Conservation (phyloP, 2,797 vertebrate species). For the Potorous gilbertii region DNA sequence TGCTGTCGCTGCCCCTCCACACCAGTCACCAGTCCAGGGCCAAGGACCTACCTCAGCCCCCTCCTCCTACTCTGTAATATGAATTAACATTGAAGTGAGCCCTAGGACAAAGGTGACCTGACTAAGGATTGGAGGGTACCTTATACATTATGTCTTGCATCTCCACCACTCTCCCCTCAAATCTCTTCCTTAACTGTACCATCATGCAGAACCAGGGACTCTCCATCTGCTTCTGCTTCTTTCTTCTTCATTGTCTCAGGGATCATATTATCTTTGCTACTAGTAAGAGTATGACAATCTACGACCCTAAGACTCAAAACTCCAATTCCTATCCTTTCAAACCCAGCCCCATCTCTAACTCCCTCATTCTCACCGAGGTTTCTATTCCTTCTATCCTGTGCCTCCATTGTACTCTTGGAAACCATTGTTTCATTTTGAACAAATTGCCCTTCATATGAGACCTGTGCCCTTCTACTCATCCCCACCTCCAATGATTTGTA, state of each 20-base stretch:
- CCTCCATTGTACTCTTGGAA: not conserved
- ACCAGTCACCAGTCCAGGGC: not conserved
- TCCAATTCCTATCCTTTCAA: not conserved
- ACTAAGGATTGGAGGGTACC: not conserved
- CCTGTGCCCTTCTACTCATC: not conserved
- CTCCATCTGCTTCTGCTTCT: not conserved
- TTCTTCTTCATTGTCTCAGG: not conserved
- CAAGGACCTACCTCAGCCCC: not conserved
- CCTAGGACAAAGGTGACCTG: not conserved
- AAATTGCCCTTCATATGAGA: not conserved
- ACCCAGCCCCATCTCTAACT: not conserved
- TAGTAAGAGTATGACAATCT: not conserved
- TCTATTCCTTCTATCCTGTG: not conserved
- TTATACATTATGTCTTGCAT: not conserved
- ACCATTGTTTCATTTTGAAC: not conserved
- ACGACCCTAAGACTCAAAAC: not conserved
- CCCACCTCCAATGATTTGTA: not conserved
- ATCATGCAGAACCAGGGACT: not conserved
- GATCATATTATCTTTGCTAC: not conserved
- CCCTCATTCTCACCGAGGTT: accelerated
- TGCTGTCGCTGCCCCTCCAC: not conserved
- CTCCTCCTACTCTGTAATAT: not conserved
- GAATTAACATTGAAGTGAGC: not conserved
- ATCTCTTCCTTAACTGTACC: not conserved
- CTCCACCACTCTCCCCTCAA: not conserved